Evolutionary conservation across 2,797 vertebrate genomes (phyloP), one percentile per base, ranked within the genome.

Genomic region (Pelobates cultripes): DNA sequence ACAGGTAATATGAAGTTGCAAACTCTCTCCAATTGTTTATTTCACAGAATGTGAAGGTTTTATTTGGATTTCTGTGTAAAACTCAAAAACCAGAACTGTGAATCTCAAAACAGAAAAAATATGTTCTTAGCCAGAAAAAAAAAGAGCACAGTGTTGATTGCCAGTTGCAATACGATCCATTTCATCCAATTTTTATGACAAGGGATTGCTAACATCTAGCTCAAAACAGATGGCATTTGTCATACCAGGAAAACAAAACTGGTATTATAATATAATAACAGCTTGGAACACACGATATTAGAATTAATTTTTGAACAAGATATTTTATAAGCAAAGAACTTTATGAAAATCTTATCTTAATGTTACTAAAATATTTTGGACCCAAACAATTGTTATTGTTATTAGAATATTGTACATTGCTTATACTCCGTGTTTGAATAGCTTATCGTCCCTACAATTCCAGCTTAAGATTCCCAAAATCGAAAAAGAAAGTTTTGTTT

Each of bases 141-240:
- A 47, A 47, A 47, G 55, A 70, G 43, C 77, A 57, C 71, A 79
- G 70, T 71, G 47, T 73, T 71, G 45, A 79, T 79, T 84, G 68
- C 63, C 60, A 76, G 41, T 76, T 72, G 69, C 82, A 80, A 76
- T 79, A 41, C 10, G 13, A 67, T 79, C 45, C 61, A 64, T 71
- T 80, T 73, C 82, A 84, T 84, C 82, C 82, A 84, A 84, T 15
- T 84, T 84, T 84, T 17, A 76, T 84, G 77, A 76, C 82, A 84
- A 66, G 77, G 77, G 82, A 84, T 76, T 84, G 82, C 77, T 84
- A 80, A 76, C 82, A 76, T 79, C 45, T 76, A 84, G 77, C 82
- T 73, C 67, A 67, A 80, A 84, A 77, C 82, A 84, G 82, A 84
- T 84, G 82, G 82, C 68, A 44, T 84, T 72, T 84, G 82, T 79